A percentile compares a stretch with the other conserved stretches of the same genome.
phyloP scores from a whole-genome alignment of 2,888 invertebrate genomes.

The Trachelus tabidus region DNA sequence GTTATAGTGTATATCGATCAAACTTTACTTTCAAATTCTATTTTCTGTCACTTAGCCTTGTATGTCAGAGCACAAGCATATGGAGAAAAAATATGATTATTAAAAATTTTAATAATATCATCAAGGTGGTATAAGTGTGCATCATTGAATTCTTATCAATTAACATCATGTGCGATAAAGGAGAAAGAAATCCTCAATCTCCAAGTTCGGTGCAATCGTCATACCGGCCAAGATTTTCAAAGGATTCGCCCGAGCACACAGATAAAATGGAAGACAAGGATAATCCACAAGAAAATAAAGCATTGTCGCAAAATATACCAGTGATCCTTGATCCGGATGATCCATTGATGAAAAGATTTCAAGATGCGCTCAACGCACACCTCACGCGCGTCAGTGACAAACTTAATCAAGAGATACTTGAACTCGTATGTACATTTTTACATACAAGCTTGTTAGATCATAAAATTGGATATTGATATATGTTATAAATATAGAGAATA shows the following conservation, averaged over 20 bases:
- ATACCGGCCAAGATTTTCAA: background rate
- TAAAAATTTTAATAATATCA: background rate
- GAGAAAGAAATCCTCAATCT: background rate
- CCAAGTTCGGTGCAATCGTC: background rate
- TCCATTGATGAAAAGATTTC: conserved; percentile 80
- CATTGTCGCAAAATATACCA: conserved; percentile 46
- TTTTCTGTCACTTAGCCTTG: background rate
- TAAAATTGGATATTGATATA: background rate
- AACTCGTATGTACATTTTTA: conserved; percentile 68
- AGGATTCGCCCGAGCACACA: background rate
- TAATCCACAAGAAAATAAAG: background rate
- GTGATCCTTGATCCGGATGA: conserved; percentile 78
- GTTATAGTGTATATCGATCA: background rate
- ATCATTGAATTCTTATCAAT: background rate
- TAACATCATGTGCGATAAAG: background rate
- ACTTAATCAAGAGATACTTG: conserved; percentile 75
- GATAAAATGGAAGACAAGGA: background rate
- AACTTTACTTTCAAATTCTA: background rate
- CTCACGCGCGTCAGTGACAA: conserved; percentile 74
- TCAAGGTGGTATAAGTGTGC: background rate
- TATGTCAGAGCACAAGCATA: background rate
- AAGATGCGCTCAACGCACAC: conserved; percentile 75
- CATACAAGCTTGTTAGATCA: background rate
- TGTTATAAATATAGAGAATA: background rate
- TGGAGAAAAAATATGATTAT: background rate